Conservation (phyloP, 2,888 invertebrate species). For the Caenorhabditis imperialis region DNA sequence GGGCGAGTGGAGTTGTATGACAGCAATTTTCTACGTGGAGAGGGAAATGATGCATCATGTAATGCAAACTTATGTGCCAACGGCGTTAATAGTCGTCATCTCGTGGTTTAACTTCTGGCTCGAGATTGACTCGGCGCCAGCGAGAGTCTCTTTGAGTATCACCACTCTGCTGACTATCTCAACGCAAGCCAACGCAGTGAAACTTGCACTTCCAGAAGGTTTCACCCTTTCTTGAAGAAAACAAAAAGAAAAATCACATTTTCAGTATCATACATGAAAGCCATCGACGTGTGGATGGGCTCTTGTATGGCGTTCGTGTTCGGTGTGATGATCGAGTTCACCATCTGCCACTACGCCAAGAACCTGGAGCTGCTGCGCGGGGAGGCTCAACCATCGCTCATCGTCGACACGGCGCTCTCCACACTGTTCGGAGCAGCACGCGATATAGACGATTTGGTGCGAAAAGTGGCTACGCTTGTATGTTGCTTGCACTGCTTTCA, state of each 20-base stretch:
- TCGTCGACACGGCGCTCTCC: slow-evolving; percentile 76
- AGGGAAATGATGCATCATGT: slow-evolving; percentile 81
- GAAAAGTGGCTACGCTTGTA: slow-evolving; percentile 61
- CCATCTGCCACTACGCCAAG: slow-evolving; percentile 77
- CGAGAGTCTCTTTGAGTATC: slow-evolving; percentile 76
- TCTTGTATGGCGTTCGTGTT: slow-evolving; percentile 78
- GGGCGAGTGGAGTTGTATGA: slow-evolving; percentile 81
- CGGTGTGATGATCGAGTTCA: slow-evolving; percentile 78
- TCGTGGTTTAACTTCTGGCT: slow-evolving; percentile 80
- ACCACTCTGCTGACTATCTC: slow-evolving; percentile 75
- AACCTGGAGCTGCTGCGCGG: slow-evolving; percentile 68
- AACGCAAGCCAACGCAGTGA: slow-evolving; percentile 77
- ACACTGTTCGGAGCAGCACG: slow-evolving; percentile 73
- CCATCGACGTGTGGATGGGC: slow-evolving; percentile 79
- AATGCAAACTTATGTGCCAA: slow-evolving; percentile 82
- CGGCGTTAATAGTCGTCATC: slow-evolving; percentile 82
- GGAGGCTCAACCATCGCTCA: slow-evolving; percentile 65
- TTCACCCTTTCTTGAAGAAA: too few species aligned
- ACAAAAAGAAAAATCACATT: neutral
- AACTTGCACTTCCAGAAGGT: slow-evolving; percentile 74
- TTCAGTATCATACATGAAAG: slow-evolving; percentile 76
- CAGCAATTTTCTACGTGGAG: slow-evolving; percentile 81
- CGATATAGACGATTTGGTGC: slow-evolving; percentile 70
- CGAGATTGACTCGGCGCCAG: slow-evolving; percentile 77
- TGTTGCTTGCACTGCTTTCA: slow-evolving; percentile 58